Base-by-base conservation (phyloP, 2,888 invertebrate genomes). In the Eupithecia tripunctaria region DNA sequence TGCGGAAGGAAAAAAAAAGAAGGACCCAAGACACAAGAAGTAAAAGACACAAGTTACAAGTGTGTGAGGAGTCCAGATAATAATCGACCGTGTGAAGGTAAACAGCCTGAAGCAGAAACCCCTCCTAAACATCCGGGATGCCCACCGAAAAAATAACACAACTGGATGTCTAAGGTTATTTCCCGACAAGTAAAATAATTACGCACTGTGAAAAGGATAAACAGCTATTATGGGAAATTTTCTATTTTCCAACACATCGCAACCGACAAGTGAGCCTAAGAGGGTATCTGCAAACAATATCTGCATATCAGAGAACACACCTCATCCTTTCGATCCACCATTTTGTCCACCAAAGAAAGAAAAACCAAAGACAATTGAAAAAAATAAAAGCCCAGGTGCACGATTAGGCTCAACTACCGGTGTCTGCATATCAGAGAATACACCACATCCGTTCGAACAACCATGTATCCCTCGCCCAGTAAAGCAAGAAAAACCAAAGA, bases 271-370 rank as follows among this genome's bases (percentile, higher is more conserved):
- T 21, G 10, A 21, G 25, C 25, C 56, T 56, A 25, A 56, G 25
- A 51, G 21, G 21, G 51, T 47, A 47, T 47, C 47, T 47, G 51
- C 56, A 12, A 56, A 56, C 14, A 56, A 56, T 25, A 56, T 56
- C 14, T 25, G 56, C 56, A 56, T 64, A 64, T 36, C 36, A 21
- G 21, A 36, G n/a, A 36, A 64, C n/a, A 64, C 62, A 32, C 62
- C 32, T 15, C 62, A 56, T 56, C 56, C 56, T 25, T 56, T 56
- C 25, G 56, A 56, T 56, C 56, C 56, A 25, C 56, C 56, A 56
- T 56, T 12, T 25, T 56, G 56, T 25, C 25, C 25, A 56, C 56
- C 56, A 56, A 56, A 12, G 25, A 56, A 56, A 25, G 12, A 14
- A 25, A 4, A 5, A 56, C 2, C 12, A 6, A 21, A 25, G 7